A percentile compares a stretch with the other conserved stretches of the same genome.
Conservation (phyloP, 2,113 vertebrate genomes). For the Perccottus glenii region DNA sequence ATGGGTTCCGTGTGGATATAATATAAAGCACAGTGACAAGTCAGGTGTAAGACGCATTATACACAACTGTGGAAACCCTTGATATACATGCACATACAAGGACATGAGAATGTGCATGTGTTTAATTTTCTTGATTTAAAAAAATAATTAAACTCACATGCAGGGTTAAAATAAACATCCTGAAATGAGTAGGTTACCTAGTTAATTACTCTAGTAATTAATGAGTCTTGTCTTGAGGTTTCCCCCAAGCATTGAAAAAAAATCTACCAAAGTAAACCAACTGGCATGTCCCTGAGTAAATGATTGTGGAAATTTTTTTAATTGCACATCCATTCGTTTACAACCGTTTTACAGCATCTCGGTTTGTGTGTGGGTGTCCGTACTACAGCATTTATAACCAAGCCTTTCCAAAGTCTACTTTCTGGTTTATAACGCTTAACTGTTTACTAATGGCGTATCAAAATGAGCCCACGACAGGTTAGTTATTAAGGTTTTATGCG, state of each 20-base stretch:
- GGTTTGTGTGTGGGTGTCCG: conserved; percentile 30
- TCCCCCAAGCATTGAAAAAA: neutral
- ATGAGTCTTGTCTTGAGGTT: neutral
- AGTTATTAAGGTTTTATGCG: conserved; percentile 31
- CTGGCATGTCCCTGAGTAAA: neutral
- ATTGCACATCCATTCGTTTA: conserved; percentile 43
- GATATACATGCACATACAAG: neutral
- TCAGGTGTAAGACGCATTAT: conserved; percentile 44
- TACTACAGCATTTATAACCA: conserved; percentile 48
- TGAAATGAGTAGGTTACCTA: neutral
- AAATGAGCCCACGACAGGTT: conserved; percentile 1
- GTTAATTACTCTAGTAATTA: neutral
- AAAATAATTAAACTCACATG: neutral
- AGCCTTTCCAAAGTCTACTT: conserved; percentile 28
- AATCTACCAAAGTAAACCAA: neutral
- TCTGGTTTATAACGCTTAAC: conserved; percentile 4
- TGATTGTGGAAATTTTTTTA: conserved; percentile 22
- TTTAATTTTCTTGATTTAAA: neutral
- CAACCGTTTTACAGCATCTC: conserved; percentile 34
- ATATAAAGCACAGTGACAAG: conserved; percentile 33
- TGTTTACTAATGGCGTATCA: conserved; percentile 51
- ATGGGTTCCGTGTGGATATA: conserved; percentile 46
- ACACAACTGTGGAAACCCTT: conserved; percentile 17
- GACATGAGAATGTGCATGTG: conserved; percentile 6
- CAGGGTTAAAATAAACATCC: neutral